These are phyloP conservation scores for Eupsittula cactorum DNA, from an alignment of 2,113 vertebrate species.

Conservation along the genomic window DNA sequence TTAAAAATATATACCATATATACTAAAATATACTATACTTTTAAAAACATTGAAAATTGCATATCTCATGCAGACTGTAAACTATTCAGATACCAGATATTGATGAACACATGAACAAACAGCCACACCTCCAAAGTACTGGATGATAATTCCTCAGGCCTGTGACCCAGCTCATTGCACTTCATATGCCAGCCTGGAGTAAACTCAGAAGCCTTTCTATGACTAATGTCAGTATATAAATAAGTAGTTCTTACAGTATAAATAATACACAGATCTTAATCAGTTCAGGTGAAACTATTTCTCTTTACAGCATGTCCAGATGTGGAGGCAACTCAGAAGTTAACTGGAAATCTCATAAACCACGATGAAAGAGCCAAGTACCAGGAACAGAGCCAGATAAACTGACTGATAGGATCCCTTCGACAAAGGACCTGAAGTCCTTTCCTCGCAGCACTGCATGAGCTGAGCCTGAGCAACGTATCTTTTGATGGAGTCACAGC, in stretches of 20 bases:
- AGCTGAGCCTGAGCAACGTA: neutral
- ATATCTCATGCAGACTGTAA: neutral
- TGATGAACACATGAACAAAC: rapidly evolving
- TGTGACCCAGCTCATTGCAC: neutral
- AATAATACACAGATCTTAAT: neutral
- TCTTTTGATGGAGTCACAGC: neutral
- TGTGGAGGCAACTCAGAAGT: too few relatives aligned
- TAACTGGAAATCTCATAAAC: neutral
- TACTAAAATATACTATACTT: neutral
- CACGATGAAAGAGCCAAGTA: rapidly evolving
- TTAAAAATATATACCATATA: neutral
- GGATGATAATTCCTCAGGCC: neutral
- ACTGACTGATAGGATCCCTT: neutral
- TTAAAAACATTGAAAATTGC: neutral
- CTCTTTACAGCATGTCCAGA: neutral
- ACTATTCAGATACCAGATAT: neutral
- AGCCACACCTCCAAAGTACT: too few relatives aligned
- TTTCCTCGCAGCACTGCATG: neutral
- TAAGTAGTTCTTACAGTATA: neutral
- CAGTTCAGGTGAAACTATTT: neutral
- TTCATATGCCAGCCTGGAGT: neutral
- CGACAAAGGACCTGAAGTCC: neutral
- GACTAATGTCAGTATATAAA: neutral
- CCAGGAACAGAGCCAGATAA: neutral
- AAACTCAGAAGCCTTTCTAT: neutral